Evolutionary conservation across 2,797 vertebrate species (phyloP).

Genomic region (Sorex maritimensis): DNA sequence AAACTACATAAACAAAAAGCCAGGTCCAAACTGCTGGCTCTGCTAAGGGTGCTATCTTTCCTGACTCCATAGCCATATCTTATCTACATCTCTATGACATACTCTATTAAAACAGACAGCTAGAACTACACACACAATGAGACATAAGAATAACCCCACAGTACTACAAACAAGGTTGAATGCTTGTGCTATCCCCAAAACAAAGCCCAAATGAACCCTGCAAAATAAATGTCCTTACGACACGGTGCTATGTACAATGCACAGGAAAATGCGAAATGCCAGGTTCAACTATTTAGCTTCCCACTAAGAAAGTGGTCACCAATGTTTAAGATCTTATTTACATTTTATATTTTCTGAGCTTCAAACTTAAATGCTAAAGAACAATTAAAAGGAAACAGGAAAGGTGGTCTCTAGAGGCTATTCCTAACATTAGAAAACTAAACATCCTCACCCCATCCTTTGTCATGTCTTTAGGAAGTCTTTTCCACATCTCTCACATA

Average conservation of each 20-base stretch:
- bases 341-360: conserved; percentile 38
- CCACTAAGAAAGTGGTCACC: background rate
- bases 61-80: too few species aligned
- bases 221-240: background rate
- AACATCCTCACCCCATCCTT: background rate
- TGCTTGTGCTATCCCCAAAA: background rate
- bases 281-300: background rate
- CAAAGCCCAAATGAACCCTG: background rate
- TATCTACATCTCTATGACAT: background rate
- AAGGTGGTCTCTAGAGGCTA: background rate
- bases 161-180: background rate
- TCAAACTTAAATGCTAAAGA: conserved; percentile 46
- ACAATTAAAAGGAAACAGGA: background rate
- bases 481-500: background rate
- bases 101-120: background rate
- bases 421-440: conserved; percentile 10
- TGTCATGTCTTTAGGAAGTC: background rate
- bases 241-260: background rate
- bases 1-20: background rate
- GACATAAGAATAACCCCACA: conserved; percentile 27
- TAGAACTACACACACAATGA: background rate
- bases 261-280: background rate
- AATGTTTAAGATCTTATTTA: conserved; percentile 13
- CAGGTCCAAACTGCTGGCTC: too few species aligned
- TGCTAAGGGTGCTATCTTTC: too few species aligned